phyloP scores from a whole-genome alignment of 2,888 invertebrate species.

The Heliconius erato region DNA sequence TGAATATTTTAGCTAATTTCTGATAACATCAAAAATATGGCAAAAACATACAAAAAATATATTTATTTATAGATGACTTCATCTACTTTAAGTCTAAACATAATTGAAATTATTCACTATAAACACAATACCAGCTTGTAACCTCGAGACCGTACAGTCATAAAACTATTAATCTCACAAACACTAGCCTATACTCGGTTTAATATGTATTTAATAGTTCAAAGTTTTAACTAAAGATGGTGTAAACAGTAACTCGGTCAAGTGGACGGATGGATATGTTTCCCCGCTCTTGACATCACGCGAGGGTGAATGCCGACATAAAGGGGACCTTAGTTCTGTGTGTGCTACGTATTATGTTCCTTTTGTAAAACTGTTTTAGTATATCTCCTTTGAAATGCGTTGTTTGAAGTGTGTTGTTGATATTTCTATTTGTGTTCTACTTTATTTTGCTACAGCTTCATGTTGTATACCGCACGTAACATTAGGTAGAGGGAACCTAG shows the following conservation, averaged over 20 bases:
- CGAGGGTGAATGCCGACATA: conserved; percentile 39
- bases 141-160: conserved; percentile 1
- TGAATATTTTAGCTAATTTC: too few relatives aligned
- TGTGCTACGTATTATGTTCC: not conserved
- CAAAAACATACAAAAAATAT: not conserved
- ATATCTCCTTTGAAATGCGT: not conserved
- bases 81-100: not conserved
- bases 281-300: conserved; percentile 67
- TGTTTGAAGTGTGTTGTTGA: not conserved
- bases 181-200: not conserved
- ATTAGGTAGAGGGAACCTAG: not conserved
- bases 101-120: not conserved
- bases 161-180: conserved; percentile 19
- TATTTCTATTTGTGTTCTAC: not conserved
- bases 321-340: conserved; percentile 33
- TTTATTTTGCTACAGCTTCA: not conserved
- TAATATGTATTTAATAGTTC: conserved; percentile 28
- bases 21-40: not conserved
- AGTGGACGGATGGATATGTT: conserved; percentile 71
- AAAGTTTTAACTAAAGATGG: conserved; percentile 44
- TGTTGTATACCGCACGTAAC: rapidly evolving
- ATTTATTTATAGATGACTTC: not conserved
- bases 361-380: not conserved
- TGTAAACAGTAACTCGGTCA: conserved; percentile 67
- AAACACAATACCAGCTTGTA: conserved; percentile 10